Evolutionary conservation across 2,113 vertebrate genomes (phyloP).

Genomic region (Pogonocichla stellata): DNA sequence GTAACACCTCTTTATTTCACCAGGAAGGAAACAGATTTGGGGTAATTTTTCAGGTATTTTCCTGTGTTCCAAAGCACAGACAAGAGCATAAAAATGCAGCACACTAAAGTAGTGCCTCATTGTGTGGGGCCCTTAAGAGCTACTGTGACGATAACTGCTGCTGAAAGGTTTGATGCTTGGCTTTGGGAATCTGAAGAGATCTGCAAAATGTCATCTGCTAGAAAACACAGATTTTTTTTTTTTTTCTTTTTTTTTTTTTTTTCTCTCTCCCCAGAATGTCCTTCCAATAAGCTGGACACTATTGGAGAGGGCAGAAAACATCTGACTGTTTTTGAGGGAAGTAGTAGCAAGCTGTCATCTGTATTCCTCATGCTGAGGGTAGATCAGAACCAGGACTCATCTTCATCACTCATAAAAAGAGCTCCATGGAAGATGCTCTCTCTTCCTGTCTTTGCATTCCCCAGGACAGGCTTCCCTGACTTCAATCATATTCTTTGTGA

Average conservation of each 20-base stretch:
- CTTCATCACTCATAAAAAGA: neutral
- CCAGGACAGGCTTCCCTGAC: neutral
- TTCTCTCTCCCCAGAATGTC: neutral
- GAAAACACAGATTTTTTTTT: neutral
- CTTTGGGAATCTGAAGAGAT: neutral
- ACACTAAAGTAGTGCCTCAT: neutral
- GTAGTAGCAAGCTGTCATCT: neutral
- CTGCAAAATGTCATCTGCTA: neutral
- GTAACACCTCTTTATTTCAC: neutral
- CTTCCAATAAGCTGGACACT: neutral
- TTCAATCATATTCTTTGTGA: neutral
- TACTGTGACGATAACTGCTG: neutral
- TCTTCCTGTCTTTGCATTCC: neutral
- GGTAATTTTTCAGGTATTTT: neutral
- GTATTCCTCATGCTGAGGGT: neutral
- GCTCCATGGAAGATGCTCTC: neutral
- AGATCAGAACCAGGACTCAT: constrained; percentile 1
- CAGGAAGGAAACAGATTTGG: neutral
- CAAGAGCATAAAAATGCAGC: neutral
- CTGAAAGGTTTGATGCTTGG: neutral
- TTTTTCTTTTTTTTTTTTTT: too few relatives aligned
- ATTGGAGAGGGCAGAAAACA: neutral
- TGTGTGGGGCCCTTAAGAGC: neutral
- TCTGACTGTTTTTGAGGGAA: neutral
- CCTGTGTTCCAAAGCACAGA: neutral